Evolutionary conservation across 2,888 invertebrate genomes (phyloP).

Genomic region (Cremastinae sp.): DNA sequence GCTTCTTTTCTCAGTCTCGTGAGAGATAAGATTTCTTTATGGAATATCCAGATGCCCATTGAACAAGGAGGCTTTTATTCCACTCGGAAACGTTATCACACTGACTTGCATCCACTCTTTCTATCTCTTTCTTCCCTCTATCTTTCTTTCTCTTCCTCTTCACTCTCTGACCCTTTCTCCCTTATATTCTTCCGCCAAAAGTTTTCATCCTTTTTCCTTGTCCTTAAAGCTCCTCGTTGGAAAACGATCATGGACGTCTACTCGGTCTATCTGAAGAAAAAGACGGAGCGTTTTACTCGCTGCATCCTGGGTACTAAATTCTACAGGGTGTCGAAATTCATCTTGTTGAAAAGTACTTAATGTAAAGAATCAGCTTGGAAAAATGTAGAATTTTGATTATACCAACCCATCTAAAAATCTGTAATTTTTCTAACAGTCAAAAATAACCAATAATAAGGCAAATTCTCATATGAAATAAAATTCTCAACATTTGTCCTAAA

Average conservation of each 20-base stretch:
- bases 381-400: too few species aligned
- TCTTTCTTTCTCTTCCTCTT: neutral
- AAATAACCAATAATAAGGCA: too few species aligned
- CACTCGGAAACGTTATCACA: constrained; percentile 57
- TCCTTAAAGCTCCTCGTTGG: constrained; percentile 47
- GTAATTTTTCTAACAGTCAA: too few species aligned
- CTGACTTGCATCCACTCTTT: constrained; percentile 41
- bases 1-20: constrained; percentile 43
- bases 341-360: too few species aligned
- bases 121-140: constrained; percentile 13
- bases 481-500: too few species aligned
- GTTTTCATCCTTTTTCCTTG: constrained; percentile 32
- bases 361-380: too few species aligned
- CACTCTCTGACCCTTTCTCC: constrained; percentile 3
- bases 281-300: constrained; percentile 32
- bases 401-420: too few species aligned
- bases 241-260: constrained; percentile 49
- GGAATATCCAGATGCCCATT: constrained; percentile 60
- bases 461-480: too few species aligned
- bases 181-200: constrained; percentile 7
- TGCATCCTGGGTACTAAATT: constrained; percentile 12
- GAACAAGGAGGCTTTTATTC: constrained; percentile 59
- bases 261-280: constrained; percentile 35
- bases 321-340: neutral
- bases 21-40: constrained; percentile 59